These are phyloP conservation scores for Spilogale gracilis DNA, from an alignment of 2,113 vertebrate genomes.

Conservation along the genomic window DNA sequence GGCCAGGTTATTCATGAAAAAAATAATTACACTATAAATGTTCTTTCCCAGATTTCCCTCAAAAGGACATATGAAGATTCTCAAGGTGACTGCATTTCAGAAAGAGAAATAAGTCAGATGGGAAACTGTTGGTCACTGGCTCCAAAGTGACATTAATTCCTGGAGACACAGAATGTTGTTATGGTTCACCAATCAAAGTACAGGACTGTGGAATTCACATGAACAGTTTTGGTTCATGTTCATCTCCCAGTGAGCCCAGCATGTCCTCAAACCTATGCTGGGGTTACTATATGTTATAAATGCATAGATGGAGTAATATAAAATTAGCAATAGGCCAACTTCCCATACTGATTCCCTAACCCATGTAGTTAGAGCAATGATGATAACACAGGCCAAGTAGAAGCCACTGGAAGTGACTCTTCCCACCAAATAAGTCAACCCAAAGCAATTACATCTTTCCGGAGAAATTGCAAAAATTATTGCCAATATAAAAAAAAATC, in stretches of 20 bases:
- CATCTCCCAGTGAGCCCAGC: neutral
- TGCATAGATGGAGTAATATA: neutral
- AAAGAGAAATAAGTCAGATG: neutral
- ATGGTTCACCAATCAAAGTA: neutral
- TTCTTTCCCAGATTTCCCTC: neutral
- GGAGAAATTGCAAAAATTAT: neutral
- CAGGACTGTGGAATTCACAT: neutral
- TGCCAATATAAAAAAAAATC: neutral
- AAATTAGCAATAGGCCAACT: neutral
- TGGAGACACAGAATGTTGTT: neutral
- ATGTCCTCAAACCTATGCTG: neutral
- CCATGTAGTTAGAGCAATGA: neutral
- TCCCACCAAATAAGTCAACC: neutral
- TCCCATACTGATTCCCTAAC: neutral
- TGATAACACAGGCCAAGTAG: neutral
- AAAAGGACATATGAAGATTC: neutral
- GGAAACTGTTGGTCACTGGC: neutral
- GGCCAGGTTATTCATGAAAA: neutral
- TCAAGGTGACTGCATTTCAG: neutral
- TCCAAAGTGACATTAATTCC: neutral
- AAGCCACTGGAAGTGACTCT: neutral
- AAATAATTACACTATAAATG: neutral
- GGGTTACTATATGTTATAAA: neutral
- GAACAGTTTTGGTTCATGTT: neutral
- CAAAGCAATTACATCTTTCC: neutral